Conservation (phyloP, 2,113 vertebrate species). For the Pogonocichla stellata region DNA sequence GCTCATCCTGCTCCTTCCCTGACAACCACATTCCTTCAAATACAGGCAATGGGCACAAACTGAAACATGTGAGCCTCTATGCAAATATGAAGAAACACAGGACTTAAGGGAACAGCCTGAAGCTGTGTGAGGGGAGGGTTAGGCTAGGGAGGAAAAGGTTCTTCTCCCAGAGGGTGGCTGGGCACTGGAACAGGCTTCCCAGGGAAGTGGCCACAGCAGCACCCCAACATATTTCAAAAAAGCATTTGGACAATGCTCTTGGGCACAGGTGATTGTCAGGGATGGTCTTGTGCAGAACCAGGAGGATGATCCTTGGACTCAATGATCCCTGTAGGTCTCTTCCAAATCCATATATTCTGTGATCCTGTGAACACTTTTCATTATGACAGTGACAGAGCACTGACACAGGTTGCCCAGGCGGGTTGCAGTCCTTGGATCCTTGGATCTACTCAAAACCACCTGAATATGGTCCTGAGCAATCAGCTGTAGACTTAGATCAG, state of each 20-base stretch:
- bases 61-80: background rate
- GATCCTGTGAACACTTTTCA: background rate
- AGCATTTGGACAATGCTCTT: background rate
- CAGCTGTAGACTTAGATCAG: background rate
- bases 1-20: background rate
- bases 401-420: background rate
- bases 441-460: background rate
- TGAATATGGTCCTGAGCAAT: rapidly evolving
- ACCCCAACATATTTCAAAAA: background rate
- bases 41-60: rapidly evolving
- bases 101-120: background rate
- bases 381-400: background rate
- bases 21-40: background rate
- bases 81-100: background rate
- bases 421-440: background rate
- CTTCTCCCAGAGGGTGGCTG: background rate
- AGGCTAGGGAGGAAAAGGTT: background rate
- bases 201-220: background rate
- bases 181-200: background rate
- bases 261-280: too few relatives aligned
- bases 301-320: background rate
- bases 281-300: background rate
- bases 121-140: background rate
- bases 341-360: background rate
- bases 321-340: background rate